Percentiles rank a stretch among this genome's conserved stretches.
Conservation (phyloP, 23 tunicate genomes). For the Halocynthia aurantium region DNA sequence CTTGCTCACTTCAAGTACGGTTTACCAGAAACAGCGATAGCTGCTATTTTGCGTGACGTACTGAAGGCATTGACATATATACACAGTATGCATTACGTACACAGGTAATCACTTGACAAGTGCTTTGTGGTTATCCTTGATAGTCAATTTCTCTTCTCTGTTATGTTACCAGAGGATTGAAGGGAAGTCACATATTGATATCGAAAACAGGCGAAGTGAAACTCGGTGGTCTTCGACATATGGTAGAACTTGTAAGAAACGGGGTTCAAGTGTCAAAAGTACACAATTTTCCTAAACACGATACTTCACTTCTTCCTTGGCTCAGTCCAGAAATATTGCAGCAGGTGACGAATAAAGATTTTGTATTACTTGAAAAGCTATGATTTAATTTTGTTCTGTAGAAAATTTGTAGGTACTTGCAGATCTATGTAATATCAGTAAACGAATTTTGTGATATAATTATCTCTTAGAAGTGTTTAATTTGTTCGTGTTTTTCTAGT, state of each 20-base stretch:
- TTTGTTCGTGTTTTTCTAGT: too few species aligned
- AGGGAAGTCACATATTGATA: constrained; percentile 69
- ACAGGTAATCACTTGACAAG: constrained; percentile 26
- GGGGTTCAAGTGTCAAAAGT: constrained; percentile 39
- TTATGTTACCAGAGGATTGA: constrained; percentile 43
- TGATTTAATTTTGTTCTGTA: too few species aligned
- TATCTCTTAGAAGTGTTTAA: too few species aligned
- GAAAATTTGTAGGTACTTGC: too few species aligned
- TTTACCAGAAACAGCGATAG: constrained; percentile 40
- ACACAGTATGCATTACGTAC: constrained; percentile 42
- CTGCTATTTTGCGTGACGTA: constrained; percentile 29
- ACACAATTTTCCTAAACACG: constrained; percentile 86
- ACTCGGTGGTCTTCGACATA: constrained; percentile 57
- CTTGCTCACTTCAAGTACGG: constrained; percentile 49
- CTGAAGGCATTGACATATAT: constrained; percentile 51
- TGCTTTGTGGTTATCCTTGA: neutral
- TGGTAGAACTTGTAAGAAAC: constrained; percentile 44
- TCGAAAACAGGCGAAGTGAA: constrained; percentile 59
- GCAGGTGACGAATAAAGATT: constrained; percentile 28
- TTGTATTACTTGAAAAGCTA: neutral
- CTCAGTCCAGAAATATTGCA: constrained; percentile 81
- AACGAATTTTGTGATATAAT: too few species aligned
- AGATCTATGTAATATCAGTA: too few species aligned
- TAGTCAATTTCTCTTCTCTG: neutral
- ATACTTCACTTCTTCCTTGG: constrained; percentile 68